A percentile compares a stretch with the other conserved stretches of the same genome.
These are phyloP conservation scores for Caenorhabditis remanei DNA, from an alignment of 1,140 invertebrate genomes.

Conservation along the genomic window DNA sequence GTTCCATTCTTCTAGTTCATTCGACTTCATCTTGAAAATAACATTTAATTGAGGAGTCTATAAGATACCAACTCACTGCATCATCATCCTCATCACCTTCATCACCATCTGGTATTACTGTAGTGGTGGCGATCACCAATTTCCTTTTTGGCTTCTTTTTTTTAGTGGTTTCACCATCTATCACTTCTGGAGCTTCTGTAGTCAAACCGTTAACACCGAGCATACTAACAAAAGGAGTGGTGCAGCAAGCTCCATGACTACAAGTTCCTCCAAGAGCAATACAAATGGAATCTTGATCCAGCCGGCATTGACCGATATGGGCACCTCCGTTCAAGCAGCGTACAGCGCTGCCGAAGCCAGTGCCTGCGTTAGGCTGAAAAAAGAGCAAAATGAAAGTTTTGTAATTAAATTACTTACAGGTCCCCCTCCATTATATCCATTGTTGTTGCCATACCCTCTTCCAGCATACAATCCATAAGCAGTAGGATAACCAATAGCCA, in stretches of 20 bases:
- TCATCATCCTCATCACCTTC: slow-evolving; percentile 12
- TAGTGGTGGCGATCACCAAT: slow-evolving; percentile 19
- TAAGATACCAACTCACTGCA: background rate
- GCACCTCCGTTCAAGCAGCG: slow-evolving; percentile 58
- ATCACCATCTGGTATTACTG: background rate
- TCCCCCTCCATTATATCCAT: slow-evolving; percentile 8
- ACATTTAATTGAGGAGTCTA: background rate
- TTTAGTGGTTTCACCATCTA: slow-evolving; percentile 44
- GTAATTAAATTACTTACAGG: slow-evolving; percentile 8
- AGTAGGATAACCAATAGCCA: slow-evolving; percentile 58
- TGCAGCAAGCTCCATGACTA: slow-evolving; percentile 58
- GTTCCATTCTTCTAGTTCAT: slow-evolving; percentile 35
- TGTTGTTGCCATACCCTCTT: slow-evolving; percentile 27
- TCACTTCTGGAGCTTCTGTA: slow-evolving; percentile 34
- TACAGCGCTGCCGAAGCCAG: slow-evolving; percentile 53
- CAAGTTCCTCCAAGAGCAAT: slow-evolving; percentile 58
- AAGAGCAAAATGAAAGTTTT: background rate
- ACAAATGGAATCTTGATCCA: slow-evolving; percentile 58
- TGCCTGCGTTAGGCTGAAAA: slow-evolving; percentile 37
- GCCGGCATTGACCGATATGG: slow-evolving; percentile 59
- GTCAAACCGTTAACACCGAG: background rate
- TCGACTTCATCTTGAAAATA: slow-evolving; percentile 5
- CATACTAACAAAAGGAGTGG: slow-evolving; percentile 56
- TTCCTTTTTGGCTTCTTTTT: slow-evolving; percentile 35
- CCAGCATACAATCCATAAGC: slow-evolving; percentile 49